Evolutionary conservation across 2,113 vertebrate species (phyloP).

Genomic region (Protobothrops flavoviridis): DNA sequence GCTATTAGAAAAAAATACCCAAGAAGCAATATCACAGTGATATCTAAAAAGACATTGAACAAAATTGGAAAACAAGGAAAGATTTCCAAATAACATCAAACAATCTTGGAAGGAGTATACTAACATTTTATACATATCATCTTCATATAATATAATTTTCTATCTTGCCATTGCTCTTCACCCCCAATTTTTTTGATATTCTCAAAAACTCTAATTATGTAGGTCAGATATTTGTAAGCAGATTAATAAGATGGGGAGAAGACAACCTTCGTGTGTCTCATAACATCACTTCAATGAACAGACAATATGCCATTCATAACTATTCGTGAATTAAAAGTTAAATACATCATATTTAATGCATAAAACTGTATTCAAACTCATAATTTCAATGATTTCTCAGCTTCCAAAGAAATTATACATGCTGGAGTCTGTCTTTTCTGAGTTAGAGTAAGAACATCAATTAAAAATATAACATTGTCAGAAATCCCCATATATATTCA

Average conservation of each 20-base stretch:
- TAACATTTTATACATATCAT: neutral
- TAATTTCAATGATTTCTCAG: neutral
- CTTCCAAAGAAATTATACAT: neutral
- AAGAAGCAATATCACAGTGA: neutral
- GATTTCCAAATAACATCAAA: neutral
- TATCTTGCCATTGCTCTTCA: neutral
- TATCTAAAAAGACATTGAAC: neutral
- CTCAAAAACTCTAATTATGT: neutral
- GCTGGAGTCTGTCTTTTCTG: neutral
- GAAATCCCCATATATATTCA: neutral
- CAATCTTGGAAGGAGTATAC: neutral
- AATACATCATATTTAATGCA: neutral
- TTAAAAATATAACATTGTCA: neutral
- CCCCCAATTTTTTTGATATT: neutral
- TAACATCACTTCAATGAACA: neutral
- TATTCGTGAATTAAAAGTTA: neutral
- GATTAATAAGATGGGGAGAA: neutral
- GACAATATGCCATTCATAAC: neutral
- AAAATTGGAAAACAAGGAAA: neutral
- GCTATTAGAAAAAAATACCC: neutral
- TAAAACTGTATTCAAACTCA: neutral
- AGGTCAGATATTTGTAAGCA: neutral
- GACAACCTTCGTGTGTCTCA: neutral
- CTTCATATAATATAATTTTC: neutral
- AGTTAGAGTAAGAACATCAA: neutral